Base-by-base conservation (phyloP, 2,888 invertebrate genomes). In the Biston stratarius region DNA sequence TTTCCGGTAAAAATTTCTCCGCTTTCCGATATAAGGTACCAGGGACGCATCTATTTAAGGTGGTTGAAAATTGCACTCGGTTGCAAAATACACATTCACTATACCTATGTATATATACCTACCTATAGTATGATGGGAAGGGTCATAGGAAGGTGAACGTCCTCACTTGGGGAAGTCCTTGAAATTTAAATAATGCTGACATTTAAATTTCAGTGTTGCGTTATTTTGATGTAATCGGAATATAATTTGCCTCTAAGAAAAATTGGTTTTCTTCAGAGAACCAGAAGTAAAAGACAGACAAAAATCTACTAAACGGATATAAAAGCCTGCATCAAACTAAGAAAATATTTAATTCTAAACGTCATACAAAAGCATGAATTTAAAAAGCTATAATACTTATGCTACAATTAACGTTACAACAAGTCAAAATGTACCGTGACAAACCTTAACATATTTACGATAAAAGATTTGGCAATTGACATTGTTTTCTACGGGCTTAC, bases 1-100 rank as follows among this genome's bases (percentile, higher is more conserved):
- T 70, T 73, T 74, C 71, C 70, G 61, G 70, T 71, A 73, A 73
- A 73, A 74, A 74, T 73, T 69, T 74, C 74, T 69, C 73, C 74
- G 71, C 62, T 69, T 67, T 65, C 67, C 70, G 67, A 65, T 67
- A 69, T 58, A 14, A 6, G n/a, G 49, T 73, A 74, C 74, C 57
- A 73, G 73, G 74, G 48, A 24, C 48, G 24, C 70, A 74, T 47
- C 57, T 42, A 9, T 10, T 10, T 3, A 9, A 49, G 36, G 65
- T 48, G 60, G 14, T 64, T 8, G 24, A 51, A 69, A 67, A 61
- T 60, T 65, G 71, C 71, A 73, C 5, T 38, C 36, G 36, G 59
- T 7, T 69, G 65, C 65, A 71, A 73, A 52, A 44, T 66, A 42
- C 24, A 9, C 7, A 69, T 67, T 67, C 47, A 49, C 63, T 65